These are phyloP conservation scores for Eupithecia tripunctaria DNA, from an alignment of 2,888 invertebrate species.

Conservation along the genomic window DNA sequence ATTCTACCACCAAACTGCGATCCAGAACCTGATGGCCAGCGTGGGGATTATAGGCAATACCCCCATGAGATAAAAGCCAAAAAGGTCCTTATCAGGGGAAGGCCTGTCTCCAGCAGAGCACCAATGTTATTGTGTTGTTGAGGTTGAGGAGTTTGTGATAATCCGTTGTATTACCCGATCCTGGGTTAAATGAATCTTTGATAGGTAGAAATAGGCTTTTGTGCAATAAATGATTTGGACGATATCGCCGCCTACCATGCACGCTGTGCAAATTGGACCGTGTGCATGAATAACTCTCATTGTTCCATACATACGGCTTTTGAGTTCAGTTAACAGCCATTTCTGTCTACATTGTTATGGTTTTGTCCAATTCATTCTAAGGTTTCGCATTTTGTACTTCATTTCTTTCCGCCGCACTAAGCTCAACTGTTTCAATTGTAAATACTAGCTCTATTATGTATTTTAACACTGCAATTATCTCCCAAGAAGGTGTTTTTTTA, in stretches of 20 bases:
- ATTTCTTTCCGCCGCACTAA: background rate
- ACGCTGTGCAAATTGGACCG: constrained; percentile 39
- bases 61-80: no score
- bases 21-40: no score
- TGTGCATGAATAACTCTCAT: constrained; percentile 40
- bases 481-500: no score
- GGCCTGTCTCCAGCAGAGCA: no score
- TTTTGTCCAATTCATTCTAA: background rate
- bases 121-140: no score
- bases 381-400: background rate
- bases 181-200: background rate
- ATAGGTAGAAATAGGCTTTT: constrained; percentile 11
- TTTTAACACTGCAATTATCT: no score
- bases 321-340: background rate
- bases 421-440: no score
- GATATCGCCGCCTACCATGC: constrained; percentile 30
- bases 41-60: no score
- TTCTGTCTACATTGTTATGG: background rate
- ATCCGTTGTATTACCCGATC: background rate
- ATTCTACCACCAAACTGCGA: no score
- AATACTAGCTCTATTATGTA: no score
- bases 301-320: constrained; percentile 12
- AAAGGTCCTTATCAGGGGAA: no score
- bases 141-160: background rate
- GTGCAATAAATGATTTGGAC: constrained; percentile 16